Percentiles rank a stretch among this genome's conserved stretches.
Conservation (phyloP, 2,888 invertebrate genomes). For the Leistus spinibarbis region DNA sequence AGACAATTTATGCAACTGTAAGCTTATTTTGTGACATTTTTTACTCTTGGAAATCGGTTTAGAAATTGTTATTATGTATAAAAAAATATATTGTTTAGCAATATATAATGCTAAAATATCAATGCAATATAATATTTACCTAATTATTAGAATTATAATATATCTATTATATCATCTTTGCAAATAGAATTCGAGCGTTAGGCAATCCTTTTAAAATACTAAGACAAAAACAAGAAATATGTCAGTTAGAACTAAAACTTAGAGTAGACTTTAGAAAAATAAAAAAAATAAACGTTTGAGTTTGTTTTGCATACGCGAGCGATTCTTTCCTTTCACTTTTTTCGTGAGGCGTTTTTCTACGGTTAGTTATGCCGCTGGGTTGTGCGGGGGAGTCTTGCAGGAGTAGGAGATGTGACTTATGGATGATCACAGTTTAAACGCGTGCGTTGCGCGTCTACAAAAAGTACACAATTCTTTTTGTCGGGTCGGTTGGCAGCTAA, state of each 20-base stretch:
- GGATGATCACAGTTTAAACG: conserved; percentile 34
- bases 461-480: conserved; percentile 33
- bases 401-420: conserved; percentile 23
- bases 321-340: conserved; percentile 21
- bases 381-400: not conserved
- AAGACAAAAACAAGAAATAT: not conserved
- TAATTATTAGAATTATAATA: too few species aligned
- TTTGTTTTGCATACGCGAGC: conserved; percentile 36
- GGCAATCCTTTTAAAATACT: too few species aligned
- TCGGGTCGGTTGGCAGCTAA: conserved; percentile 27
- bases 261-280: not conserved
- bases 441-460: conserved; percentile 18
- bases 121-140: too few species aligned
- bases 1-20: too few species aligned
- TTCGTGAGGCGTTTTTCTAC: conserved; percentile 1
- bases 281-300: not conserved
- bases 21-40: too few species aligned
- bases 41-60: too few species aligned
- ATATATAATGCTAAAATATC: too few species aligned
- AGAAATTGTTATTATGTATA: too few species aligned
- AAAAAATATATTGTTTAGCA: too few species aligned
- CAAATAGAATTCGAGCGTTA: too few species aligned
- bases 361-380: not conserved
- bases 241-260: not conserved
- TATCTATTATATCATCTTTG: too few species aligned